These are phyloP conservation scores for Drosophila trichaetosa DNA, from an alignment of 2,888 invertebrate genomes.

Conservation along the genomic window DNA sequence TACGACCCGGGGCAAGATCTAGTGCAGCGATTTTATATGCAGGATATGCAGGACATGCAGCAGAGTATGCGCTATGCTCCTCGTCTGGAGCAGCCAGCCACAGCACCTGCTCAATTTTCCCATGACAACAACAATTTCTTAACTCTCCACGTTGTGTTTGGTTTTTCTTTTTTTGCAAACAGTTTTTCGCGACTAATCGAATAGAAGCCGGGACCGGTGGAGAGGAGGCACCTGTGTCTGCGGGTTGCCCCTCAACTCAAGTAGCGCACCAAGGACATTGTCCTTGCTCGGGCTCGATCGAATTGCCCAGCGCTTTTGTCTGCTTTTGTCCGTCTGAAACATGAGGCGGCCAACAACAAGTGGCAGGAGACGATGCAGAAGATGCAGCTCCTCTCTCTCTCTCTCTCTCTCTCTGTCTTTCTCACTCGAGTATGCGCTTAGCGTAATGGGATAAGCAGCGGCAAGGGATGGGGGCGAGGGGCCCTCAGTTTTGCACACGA, in stretches of 20 bases:
- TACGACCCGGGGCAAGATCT: slow-evolving; percentile 54
- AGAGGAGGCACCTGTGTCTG: slow-evolving; percentile 44
- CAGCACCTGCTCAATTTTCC: slow-evolving; percentile 81
- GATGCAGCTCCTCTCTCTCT: not conserved
- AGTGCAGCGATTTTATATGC: slow-evolving; percentile 45
- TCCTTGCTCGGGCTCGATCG: slow-evolving; percentile 36
- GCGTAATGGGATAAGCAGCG: slow-evolving; percentile 73
- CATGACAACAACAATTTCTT: slow-evolving; percentile 60
- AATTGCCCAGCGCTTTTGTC: slow-evolving; percentile 41
- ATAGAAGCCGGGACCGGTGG: slow-evolving; percentile 10
- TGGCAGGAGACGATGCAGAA: slow-evolving; percentile 32
- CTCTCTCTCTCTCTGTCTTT: not conserved
- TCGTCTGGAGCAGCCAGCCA: slow-evolving; percentile 25
- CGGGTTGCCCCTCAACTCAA: slow-evolving; percentile 47
- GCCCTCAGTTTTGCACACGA: slow-evolving; percentile 34
- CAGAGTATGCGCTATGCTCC: not conserved
- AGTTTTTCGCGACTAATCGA: slow-evolving; percentile 44
- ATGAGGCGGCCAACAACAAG: slow-evolving; percentile 63
- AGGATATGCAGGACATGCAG: slow-evolving; percentile 41
- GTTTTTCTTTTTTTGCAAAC: slow-evolving; percentile 19
- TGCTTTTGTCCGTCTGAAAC: slow-evolving; percentile 44
- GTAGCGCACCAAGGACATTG: slow-evolving; percentile 55
- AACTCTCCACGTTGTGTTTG: not conserved
- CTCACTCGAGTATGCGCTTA: slow-evolving; percentile 51
- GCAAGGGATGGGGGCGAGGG: slow-evolving; percentile 20